Evolutionary conservation across 2,797 vertebrate species (phyloP), one percentile per base, ranked within the genome.

Genomic region (Euthynnus affinis): DNA sequence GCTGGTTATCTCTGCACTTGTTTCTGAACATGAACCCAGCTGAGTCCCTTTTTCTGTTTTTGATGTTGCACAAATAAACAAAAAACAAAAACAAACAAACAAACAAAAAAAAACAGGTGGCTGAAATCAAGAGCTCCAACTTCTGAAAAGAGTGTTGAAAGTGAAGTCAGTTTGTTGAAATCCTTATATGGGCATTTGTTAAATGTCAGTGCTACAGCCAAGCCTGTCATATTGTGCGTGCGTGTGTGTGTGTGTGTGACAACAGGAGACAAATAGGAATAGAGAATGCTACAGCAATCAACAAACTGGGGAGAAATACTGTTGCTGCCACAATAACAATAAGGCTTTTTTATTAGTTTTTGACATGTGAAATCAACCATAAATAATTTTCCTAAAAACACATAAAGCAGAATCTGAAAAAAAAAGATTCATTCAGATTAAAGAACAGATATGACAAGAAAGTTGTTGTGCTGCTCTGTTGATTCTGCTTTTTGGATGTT

Each of bases 331-430:
- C 52, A 60, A 67, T 51, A 67, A 71, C 59, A 74, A 17, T 17
- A 15, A 48, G 40, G 20, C n/a, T 51, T 77, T 77, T 75, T 78
- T 62, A 20, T 76, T 56, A 17, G 74, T 65, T 48, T 72, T 46
- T 53, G 51, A 76, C 62, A 79, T 49, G 51, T 80, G 57, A 88
- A 88, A 73, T 32, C 72, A 67, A 7, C 63, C 73, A 78, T 79
- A 56, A 46, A 86, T 84, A 81, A 84, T 84, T 83, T 78, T 60
- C 58, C 65, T 71, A 67, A 85, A 85, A 73, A 83, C 61, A 81
- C 48, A 77, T 9, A 60, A 34, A 44, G 40, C 52, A 40, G 1
- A 18, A 52, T 32, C 48, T 9, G 14, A 65, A 64, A 72, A 67
- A 67, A 25, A 23, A 17, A 37, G 14, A 76, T 78, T 49, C 55